Evolutionary conservation across 53 echinoderm and acorn worm genomes (phyloP).

Genomic region (Temnopleurus reevesii): DNA sequence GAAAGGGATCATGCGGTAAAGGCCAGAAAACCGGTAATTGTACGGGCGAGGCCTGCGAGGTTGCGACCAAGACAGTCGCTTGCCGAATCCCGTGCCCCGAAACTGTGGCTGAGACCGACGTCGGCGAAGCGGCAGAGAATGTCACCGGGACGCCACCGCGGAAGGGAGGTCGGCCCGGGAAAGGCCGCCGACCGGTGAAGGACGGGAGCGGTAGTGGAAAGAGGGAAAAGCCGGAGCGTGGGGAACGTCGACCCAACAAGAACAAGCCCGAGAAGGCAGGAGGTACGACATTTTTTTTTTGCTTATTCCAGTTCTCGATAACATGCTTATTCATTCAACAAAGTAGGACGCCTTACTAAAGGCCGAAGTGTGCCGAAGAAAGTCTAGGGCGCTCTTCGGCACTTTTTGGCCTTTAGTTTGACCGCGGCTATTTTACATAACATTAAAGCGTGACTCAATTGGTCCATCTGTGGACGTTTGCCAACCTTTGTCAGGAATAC

Average conservation of each 20-base stretch:
- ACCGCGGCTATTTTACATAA: too few species aligned
- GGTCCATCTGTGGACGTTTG: too few species aligned
- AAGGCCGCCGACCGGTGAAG: not conserved
- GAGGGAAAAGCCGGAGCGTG: constrained; percentile 14
- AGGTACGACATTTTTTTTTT: too few species aligned
- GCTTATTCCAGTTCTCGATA: too few species aligned
- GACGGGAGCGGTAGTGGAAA: not conserved
- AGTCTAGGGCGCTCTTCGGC: too few species aligned
- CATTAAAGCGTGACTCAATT: too few species aligned
- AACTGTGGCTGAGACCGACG: not conserved
- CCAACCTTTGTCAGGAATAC: too few species aligned
- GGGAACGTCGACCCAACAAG: not conserved
- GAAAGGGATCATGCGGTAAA: not conserved
- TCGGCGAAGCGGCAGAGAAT: not conserved
- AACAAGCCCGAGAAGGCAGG: not conserved
- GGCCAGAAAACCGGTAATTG: constrained; percentile 30
- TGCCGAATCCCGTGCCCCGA: constrained; percentile 15
- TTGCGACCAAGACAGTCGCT: not conserved
- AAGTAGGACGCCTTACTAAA: too few species aligned
- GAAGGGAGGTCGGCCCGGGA: not conserved
- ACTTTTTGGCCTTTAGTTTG: too few species aligned
- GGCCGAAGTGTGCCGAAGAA: too few species aligned
- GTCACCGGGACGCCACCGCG: not conserved
- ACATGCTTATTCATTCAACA: too few species aligned
- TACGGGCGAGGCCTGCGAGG: not conserved